These are phyloP conservation scores for Drosophila bocqueti DNA, from an alignment of 1,140 invertebrate genomes.

Conservation along the genomic window DNA sequence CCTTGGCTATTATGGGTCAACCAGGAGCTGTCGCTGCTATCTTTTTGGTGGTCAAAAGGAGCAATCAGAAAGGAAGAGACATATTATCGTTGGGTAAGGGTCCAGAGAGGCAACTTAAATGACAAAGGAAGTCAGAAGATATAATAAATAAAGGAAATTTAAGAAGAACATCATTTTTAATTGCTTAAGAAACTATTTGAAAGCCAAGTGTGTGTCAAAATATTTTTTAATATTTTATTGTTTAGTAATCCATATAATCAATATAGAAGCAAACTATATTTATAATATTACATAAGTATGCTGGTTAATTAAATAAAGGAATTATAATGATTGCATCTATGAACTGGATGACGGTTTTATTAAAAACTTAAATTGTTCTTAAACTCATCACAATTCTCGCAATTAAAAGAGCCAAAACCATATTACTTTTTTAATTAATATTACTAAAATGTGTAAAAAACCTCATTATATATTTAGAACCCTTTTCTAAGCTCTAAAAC, in stretches of 20 bases:
- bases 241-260: too few species aligned
- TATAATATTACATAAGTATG: neutral
- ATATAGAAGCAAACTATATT: too few species aligned
- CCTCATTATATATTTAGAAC: too few species aligned
- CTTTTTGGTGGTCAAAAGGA: slow-evolving; percentile 7
- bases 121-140: neutral
- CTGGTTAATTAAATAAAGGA: neutral
- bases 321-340: too few species aligned
- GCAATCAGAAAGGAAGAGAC: slow-evolving; percentile 7
- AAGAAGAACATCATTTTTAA: neutral
- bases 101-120: neutral
- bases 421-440: too few species aligned
- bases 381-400: neutral
- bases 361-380: neutral
- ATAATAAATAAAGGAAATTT: neutral
- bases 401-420: too few species aligned
- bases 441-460: too few species aligned
- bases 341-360: too few species aligned
- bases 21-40: slow-evolving; percentile 9
- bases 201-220: neutral
- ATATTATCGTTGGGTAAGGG: neutral
- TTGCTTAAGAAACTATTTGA: neutral
- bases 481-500: too few species aligned
- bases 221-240: too few species aligned
- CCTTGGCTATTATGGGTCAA: slow-evolving; percentile 13